Conservation (phyloP, 2,888 invertebrate genomes). For the Nysson spinosus region DNA sequence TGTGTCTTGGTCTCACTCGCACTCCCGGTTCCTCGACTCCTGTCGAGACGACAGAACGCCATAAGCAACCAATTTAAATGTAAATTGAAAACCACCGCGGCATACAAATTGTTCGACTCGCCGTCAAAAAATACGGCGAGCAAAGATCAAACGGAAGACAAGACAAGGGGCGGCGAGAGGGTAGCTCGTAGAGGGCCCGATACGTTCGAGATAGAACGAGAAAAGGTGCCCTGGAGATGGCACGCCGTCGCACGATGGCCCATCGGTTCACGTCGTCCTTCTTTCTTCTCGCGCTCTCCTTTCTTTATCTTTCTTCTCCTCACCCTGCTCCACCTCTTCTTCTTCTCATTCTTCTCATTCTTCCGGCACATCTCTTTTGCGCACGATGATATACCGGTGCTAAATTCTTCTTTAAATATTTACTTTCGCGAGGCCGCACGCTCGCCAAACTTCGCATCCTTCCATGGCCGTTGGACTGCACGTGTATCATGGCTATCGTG, state of each 20-base stretch:
- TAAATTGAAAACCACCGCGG: constrained; percentile 77
- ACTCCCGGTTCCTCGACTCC: constrained; percentile 70
- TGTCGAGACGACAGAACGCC: constrained; percentile 74
- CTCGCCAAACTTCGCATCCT: not conserved
- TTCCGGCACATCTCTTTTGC: too few species aligned
- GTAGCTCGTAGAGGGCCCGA: constrained; percentile 38
- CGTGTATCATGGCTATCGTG: too few species aligned
- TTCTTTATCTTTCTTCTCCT: constrained; percentile 3
- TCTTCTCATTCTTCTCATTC: too few species aligned
- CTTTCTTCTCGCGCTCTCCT: not conserved
- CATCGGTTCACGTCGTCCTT: not conserved
- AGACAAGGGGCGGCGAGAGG: constrained; percentile 66
- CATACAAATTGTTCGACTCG: constrained; percentile 78
- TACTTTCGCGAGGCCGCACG: constrained; percentile 27
- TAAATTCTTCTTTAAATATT: constrained; percentile 56
- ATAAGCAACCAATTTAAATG: constrained; percentile 78
- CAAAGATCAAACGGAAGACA: constrained; percentile 76
- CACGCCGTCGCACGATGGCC: not conserved
- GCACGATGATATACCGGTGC: constrained; percentile 22
- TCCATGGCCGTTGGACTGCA: not conserved
- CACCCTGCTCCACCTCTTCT: constrained; percentile 7
- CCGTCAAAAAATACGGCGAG: constrained; percentile 77
- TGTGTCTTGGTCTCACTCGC: constrained; percentile 16
- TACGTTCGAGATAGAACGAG: constrained; percentile 45
- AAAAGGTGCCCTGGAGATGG: constrained; percentile 22